Evolutionary conservation across 2,113 vertebrate species (phyloP), one percentile per base, ranked within the genome.

Genomic region (Albula goreensis): DNA sequence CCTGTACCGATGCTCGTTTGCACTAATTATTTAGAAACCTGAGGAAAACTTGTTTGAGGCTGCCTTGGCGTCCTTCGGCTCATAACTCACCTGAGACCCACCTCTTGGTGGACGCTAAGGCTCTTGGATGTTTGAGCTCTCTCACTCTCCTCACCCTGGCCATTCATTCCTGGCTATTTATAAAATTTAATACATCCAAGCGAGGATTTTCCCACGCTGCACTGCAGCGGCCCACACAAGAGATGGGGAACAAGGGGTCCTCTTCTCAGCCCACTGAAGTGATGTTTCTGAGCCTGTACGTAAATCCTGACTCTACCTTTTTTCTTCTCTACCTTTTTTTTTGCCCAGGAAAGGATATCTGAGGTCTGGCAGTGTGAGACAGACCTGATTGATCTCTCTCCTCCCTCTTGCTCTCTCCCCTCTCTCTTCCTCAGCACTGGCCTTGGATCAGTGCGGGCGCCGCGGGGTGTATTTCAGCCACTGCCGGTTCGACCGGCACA

Each of bases 211-310:
- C 31, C 53, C 51, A 63, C 48, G 17, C 19, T 53, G 51, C 9
- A 51, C 70, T 41, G 77, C 6, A 22, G 70, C 50, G 17, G n/a
- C 83, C 83, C 25, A 9, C 78, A 49, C 53, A 80, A 48, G 52
- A 56, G 51, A 78, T 8, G 31, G 10, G 19, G 77, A 80, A 80
- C 77, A 57, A 63, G 78, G 78, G 74, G n/a, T 78, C 70, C 31
- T 78, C 22, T 25, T 85, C 22, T 85, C 25, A 19, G 50, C 31
- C 51, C n/a, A 15, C 53, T 19, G 12, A n/a, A 25, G 60, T 83
- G 83, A 83, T 48, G 22, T 74, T 74, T 70, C 83, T 83, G 49
- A 83, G 63, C 83, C 83, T 60, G 63, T 52, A 53, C 10, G 77
- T 41, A 22, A 80, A 60, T 50, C 31, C 41, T 10, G 19, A 10